Percentiles rank a stretch among this genome's conserved stretches.
These are phyloP conservation scores for Cotesia congregata DNA, from an alignment of 2,888 invertebrate species.

Conservation along the genomic window DNA sequence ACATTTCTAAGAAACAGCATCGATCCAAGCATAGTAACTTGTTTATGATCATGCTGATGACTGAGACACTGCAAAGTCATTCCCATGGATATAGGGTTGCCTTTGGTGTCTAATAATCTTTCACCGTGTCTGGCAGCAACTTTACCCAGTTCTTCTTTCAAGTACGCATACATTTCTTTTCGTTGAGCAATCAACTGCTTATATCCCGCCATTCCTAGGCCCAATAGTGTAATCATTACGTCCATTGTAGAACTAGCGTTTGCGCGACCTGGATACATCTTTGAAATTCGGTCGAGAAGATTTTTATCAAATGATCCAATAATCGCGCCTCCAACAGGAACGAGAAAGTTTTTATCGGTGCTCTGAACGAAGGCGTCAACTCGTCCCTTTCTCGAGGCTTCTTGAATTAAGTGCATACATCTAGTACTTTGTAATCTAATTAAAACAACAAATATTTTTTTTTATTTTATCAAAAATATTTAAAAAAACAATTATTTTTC, in stretches of 20 bases:
- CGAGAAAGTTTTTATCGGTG: constrained; percentile 87
- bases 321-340: constrained; percentile 87
- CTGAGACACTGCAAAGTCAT: constrained; percentile 65
- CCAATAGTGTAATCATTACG: constrained; percentile 82
- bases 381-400: constrained; percentile 77
- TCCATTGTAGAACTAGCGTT: constrained; percentile 81
- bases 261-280: constrained; percentile 81
- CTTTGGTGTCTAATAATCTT: constrained; percentile 74
- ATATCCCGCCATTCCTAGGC: constrained; percentile 78
- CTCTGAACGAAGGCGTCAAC: constrained; percentile 87
- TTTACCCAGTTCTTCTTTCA: constrained; percentile 73
- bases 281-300: constrained; percentile 76
- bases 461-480: neutral
- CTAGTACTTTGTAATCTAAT: constrained; percentile 76
- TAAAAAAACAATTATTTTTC: neutral
- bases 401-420: constrained; percentile 78
- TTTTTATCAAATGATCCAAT: constrained; percentile 79
- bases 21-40: constrained; percentile 77
- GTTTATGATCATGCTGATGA: constrained; percentile 67
- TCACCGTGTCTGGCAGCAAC: constrained; percentile 75
- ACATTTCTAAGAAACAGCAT: constrained; percentile 82
- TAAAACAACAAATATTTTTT: constrained; percentile 2
- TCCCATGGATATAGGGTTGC: constrained; percentile 82
- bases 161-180: constrained; percentile 75
- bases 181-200: constrained; percentile 75